Conservation (phyloP, 2,113 vertebrate species). For the Phaethon lepturus region DNA sequence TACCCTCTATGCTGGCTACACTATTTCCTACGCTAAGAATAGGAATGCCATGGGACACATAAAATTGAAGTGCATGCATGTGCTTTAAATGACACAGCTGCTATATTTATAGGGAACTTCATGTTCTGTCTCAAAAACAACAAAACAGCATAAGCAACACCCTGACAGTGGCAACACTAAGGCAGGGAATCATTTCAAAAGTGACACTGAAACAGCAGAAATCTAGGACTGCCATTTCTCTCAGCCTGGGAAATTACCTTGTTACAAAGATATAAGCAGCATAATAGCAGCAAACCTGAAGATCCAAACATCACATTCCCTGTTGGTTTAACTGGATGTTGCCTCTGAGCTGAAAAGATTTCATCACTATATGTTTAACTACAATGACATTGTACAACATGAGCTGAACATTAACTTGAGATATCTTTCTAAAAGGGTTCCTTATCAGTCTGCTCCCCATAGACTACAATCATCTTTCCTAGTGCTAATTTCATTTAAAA, state of each 20-base stretch:
- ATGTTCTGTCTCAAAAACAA: neutral
- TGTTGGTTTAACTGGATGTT: neutral
- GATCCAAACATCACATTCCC: neutral
- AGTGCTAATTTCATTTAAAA: neutral
- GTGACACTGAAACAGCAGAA: neutral
- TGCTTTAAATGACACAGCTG: neutral
- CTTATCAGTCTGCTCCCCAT: neutral
- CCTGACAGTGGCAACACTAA: neutral
- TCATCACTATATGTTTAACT: neutral
- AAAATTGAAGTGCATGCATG: neutral
- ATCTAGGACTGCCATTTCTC: neutral
- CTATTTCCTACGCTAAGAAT: neutral
- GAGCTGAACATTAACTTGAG: slow-evolving; percentile 16
- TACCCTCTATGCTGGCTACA: neutral
- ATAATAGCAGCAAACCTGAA: neutral
- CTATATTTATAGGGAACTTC: slow-evolving; percentile 3
- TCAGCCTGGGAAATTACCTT: neutral
- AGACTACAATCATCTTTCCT: neutral
- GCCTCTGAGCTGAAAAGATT: neutral
- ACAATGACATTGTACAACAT: neutral
- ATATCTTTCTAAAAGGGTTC: neutral
- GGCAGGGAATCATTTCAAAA: neutral
- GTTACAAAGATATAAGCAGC: neutral
- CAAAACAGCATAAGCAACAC: neutral
- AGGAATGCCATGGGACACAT: neutral